Evolutionary conservation across 1,140 invertebrate genomes (phyloP).

Genomic region (Bombyx mandarina): DNA sequence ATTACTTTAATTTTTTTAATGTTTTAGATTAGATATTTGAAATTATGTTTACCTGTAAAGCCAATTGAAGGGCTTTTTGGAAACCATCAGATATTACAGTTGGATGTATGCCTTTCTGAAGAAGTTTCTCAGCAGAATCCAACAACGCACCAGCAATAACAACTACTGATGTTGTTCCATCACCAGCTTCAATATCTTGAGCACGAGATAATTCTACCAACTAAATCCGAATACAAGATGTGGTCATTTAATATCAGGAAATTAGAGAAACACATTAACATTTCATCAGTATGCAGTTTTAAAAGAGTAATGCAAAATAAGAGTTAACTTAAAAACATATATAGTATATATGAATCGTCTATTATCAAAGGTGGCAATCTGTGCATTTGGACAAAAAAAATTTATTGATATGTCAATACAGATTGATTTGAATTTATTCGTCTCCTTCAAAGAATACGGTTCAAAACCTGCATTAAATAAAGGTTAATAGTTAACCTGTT

Average conservation of each 20-base stretch:
- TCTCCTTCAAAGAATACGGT: no score
- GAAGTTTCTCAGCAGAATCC: constrained; percentile 93
- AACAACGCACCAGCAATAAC: constrained; percentile 96
- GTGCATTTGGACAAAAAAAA: no score
- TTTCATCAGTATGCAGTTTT: not conserved
- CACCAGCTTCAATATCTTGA: constrained; percentile 99
- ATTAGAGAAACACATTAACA: not conserved
- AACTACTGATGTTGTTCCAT: constrained; percentile 98
- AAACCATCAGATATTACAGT: constrained; percentile 98
- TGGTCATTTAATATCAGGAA: not conserved
- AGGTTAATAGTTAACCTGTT: no score
- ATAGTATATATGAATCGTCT: no score
- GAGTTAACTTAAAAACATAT: no score
- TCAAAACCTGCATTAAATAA: no score
- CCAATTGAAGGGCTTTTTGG: constrained; percentile 88
- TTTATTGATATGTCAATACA: no score
- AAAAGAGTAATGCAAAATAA: no score
- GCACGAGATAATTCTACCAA: constrained; percentile 98
- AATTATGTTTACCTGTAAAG: constrained; percentile 75
- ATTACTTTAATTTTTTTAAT: not conserved
- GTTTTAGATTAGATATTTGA: not conserved
- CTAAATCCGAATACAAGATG: constrained; percentile 57
- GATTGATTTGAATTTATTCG: no score
- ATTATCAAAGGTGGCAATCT: no score
- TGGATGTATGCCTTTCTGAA: constrained; percentile 97